phyloP scores from a whole-genome alignment of 2,888 invertebrate species.

The Trissolcus japonicus region DNA sequence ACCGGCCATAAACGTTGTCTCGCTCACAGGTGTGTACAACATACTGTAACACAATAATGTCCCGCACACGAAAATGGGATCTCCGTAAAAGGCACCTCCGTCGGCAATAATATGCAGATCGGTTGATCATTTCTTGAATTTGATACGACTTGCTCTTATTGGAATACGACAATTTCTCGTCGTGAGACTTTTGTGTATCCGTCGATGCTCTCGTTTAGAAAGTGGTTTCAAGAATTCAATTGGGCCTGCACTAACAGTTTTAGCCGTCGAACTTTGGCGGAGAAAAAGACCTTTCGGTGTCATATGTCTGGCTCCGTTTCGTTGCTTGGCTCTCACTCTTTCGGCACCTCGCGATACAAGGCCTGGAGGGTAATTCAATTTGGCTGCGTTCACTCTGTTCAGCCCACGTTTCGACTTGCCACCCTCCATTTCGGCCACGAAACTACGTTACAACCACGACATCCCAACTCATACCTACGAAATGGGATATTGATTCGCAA shows the following conservation, averaged over 20 bases:
- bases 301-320: not conserved
- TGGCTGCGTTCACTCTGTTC: conserved; percentile 65
- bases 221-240: conserved; percentile 60
- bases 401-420: conserved; percentile 60
- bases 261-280: conserved; percentile 54
- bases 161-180: no score
- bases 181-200: not conserved
- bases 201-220: conserved; percentile 58
- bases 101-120: conserved; percentile 51
- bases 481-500: conserved; percentile 73
- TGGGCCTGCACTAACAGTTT: conserved; percentile 63
- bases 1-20: conserved; percentile 55
- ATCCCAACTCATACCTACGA: conserved; percentile 69
- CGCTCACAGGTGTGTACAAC: conserved; percentile 56
- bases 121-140: conserved; percentile 45
- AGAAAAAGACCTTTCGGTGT: conserved; percentile 55
- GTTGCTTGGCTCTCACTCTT: conserved; percentile 7
- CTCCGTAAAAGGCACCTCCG: conserved; percentile 45
- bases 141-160: no score
- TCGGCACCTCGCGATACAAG: conserved; percentile 58
- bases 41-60: conserved; percentile 50
- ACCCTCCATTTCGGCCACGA: conserved; percentile 62
- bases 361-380: conserved; percentile 69
- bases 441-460: conserved; percentile 69
- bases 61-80: conserved; percentile 36